Evolutionary conservation across 2,888 invertebrate species (phyloP).

Genomic region (Lycocerus yunnanus): DNA sequence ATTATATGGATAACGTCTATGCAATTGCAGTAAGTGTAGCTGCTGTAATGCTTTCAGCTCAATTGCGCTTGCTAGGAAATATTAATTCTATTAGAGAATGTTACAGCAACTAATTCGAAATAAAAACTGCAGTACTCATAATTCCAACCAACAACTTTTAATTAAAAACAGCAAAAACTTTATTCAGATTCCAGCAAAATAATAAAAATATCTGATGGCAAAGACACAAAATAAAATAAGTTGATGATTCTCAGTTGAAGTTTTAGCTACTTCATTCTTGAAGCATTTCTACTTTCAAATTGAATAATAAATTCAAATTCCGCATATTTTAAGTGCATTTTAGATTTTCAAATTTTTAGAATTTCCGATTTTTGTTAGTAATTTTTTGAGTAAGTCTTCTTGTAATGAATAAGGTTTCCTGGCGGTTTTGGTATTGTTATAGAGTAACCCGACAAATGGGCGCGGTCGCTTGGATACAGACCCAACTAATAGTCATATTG

Average conservation of each 20-base stretch:
- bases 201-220: not conserved
- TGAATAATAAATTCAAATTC: not conserved
- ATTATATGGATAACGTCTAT: not conserved
- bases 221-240: not conserved
- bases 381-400: no score
- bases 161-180: not conserved
- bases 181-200: not conserved
- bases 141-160: not conserved
- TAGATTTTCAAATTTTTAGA: no score
- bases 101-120: not conserved
- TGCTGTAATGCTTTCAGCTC: not conserved
- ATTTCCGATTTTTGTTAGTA: no score
- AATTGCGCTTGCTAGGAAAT: not conserved
- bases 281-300: not conserved
- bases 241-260: not conserved
- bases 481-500: no score
- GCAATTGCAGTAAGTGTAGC: not conserved
- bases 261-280: not conserved
- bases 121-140: not conserved
- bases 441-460: no score
- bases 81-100: not conserved
- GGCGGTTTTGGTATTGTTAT: no score
- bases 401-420: no score
- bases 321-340: no score
- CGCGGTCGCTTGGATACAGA: no score